Evolutionary conservation across 2,888 invertebrate species (phyloP).

Genomic region (Calliscelio sp.): DNA sequence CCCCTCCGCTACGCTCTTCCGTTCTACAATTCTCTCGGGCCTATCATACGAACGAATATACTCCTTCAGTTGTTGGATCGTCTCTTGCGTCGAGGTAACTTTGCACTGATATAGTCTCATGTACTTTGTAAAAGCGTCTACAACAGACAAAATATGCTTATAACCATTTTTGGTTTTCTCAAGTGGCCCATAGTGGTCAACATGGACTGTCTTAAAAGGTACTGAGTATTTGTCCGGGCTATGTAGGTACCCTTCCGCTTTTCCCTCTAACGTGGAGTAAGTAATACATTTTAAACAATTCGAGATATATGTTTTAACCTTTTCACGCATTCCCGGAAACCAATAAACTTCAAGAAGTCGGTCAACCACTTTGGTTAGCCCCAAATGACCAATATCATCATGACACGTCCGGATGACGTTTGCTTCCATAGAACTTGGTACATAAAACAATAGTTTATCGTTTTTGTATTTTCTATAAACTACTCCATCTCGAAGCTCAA

Average conservation of each 20-base stretch:
- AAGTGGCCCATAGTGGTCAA: conserved; percentile 12
- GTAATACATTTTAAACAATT: no score
- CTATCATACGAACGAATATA: conserved; percentile 79
- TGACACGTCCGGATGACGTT: background rate
- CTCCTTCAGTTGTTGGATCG: conserved; percentile 76
- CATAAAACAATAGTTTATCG: conserved; percentile 5
- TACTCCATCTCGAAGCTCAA: background rate
- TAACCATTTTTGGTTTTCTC: conserved; percentile 26
- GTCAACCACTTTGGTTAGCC: no score
- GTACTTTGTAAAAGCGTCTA: conserved; percentile 80
- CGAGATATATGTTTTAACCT: no score
- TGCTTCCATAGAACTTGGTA: background rate
- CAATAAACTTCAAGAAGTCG: no score
- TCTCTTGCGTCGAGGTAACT: conserved; percentile 72
- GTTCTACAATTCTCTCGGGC: conserved; percentile 39
- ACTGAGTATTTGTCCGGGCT: no score
- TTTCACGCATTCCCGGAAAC: no score
- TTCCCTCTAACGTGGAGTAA: no score
- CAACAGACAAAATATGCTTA: conserved; percentile 17
- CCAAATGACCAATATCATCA: no score
- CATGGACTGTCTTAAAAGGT: background rate
- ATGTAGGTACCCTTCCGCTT: no score
- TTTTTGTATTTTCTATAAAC: background rate
- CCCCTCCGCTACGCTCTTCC: background rate
- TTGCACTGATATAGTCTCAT: conserved; percentile 69